These are phyloP conservation scores for Hypotaenidia philippensis DNA, from an alignment of 2,797 vertebrate genomes.

Conservation along the genomic window DNA sequence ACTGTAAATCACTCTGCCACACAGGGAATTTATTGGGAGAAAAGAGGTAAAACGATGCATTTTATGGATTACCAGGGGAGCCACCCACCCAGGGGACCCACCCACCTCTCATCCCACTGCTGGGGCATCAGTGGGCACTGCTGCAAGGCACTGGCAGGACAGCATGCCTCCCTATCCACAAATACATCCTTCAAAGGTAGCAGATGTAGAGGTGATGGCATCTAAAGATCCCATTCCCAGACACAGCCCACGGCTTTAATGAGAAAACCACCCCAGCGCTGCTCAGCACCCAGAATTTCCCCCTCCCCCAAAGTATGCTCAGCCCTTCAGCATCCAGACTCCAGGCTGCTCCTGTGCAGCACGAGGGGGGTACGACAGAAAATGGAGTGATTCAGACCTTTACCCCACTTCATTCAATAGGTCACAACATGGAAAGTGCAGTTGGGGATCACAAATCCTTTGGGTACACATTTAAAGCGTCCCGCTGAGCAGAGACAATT, in stretches of 20 bases:
- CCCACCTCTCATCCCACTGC: neutral
- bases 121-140: neutral
- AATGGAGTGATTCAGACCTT: neutral
- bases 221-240: neutral
- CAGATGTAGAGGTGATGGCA: too few relatives aligned
- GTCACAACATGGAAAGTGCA: neutral
- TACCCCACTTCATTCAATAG: neutral
- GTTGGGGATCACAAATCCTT: neutral
- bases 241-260: neutral
- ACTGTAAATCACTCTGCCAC: neutral
- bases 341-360: neutral
- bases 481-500: neutral
- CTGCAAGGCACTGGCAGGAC: neutral
- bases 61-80: neutral
- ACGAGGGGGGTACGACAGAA: rapidly evolving
- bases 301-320: neutral
- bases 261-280: neutral
- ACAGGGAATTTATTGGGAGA: neutral
- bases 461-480: neutral
- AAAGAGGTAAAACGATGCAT: neutral
- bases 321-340: neutral
- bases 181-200: neutral
- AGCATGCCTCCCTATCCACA: neutral
- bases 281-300: rapidly evolving
- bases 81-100: neutral